phyloP scores from a whole-genome alignment of 2,888 invertebrate genomes.

The Acrocyrtus sp. region DNA sequence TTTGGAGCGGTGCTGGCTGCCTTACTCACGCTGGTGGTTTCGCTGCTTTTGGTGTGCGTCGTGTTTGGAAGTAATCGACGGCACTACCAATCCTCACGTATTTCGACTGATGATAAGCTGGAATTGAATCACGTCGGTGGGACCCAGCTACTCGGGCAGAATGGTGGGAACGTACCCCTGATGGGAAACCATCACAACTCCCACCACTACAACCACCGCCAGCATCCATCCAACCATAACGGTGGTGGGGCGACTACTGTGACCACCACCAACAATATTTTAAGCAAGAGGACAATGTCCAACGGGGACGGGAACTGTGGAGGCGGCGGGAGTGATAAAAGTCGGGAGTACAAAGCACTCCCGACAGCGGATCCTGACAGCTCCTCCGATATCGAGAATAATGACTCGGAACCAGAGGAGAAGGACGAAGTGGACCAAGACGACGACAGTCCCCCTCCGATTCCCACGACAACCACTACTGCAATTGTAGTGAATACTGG shows the following conservation, averaged over 20 bases:
- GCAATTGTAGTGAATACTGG: constrained; percentile 31
- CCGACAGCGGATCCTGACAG: constrained; percentile 58
- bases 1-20: constrained; percentile 75
- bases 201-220: constrained; percentile 23
- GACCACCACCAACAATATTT: constrained; percentile 39
- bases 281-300: constrained; percentile 40
- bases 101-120: constrained; percentile 76
- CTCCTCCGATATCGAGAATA: constrained; percentile 39
- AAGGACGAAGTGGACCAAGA: constrained; percentile 45
- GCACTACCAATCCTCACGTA: constrained; percentile 65
- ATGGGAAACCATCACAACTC: constrained; percentile 43
- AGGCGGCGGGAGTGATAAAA: constrained; percentile 33
- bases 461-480: constrained; percentile 23
- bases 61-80: constrained; percentile 74
- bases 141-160: constrained; percentile 42
- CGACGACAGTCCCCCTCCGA: neutral
- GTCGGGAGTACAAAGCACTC: constrained; percentile 58
- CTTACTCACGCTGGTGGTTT: constrained; percentile 69
- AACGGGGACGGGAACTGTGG: constrained; percentile 32
- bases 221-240: constrained; percentile 28
- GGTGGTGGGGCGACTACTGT: constrained; percentile 27
- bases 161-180: constrained; percentile 52
- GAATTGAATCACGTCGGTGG: constrained; percentile 73
- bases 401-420: constrained; percentile 39
- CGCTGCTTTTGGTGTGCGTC: constrained; percentile 66